Conservation (phyloP, 1,140 invertebrate species). For the Euglossa dilemma region DNA sequence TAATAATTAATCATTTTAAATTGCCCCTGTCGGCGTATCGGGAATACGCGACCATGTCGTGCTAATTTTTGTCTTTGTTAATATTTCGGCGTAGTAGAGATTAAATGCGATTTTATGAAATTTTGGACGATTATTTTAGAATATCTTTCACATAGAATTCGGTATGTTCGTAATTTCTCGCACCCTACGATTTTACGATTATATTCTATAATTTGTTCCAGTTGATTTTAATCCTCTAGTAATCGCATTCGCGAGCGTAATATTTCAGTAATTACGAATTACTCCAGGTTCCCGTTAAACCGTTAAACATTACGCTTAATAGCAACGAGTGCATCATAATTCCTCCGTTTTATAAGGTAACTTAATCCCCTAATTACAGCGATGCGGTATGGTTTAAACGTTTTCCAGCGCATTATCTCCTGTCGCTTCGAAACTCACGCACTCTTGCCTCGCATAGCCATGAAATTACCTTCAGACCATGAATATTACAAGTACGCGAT, state of each 20-base stretch:
- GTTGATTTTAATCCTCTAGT: too few species aligned
- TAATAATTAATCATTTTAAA: neutral
- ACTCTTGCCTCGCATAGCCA: neutral
- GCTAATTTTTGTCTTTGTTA: neutral
- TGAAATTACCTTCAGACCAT: neutral
- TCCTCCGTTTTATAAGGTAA: neutral
- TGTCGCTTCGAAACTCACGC: neutral
- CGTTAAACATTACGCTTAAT: neutral
- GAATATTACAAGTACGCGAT: conserved; percentile 19
- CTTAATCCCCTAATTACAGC: neutral
- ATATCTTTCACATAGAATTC: too few species aligned
- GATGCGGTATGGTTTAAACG: neutral
- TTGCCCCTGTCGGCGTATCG: neutral
- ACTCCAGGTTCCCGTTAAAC: neutral
- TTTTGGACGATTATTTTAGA: too few species aligned
- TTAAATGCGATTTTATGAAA: too few species aligned
- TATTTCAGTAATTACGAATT: too few species aligned
- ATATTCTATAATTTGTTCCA: neutral
- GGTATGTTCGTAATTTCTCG: too few species aligned
- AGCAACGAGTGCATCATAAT: neutral
- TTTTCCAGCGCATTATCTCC: neutral
- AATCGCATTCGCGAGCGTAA: too few species aligned
- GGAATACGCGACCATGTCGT: neutral
- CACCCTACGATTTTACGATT: accelerated
- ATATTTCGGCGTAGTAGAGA: too few species aligned